These are phyloP conservation scores for Setophaga coronata DNA, from an alignment of 2,113 vertebrate genomes.

Conservation along the genomic window DNA sequence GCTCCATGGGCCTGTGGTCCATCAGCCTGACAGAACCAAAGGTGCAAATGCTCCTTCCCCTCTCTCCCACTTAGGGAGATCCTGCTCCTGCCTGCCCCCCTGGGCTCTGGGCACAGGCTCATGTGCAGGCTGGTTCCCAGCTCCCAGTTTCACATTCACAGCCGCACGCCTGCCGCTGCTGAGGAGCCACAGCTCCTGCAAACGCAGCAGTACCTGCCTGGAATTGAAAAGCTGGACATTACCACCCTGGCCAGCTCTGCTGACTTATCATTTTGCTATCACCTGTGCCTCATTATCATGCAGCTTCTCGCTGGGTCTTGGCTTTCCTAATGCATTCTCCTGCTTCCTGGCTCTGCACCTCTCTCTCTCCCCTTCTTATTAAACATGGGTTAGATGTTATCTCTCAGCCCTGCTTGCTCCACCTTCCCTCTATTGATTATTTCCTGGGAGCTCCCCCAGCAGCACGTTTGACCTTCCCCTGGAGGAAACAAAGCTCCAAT, in stretches of 20 bases:
- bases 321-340: not conserved
- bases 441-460: not conserved
- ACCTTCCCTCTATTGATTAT: not conserved
- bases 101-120: accelerated
- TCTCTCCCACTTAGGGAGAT: not conserved
- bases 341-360: not conserved
- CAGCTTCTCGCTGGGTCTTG: not conserved
- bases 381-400: slow-evolving; percentile 13
- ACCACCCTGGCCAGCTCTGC: slow-evolving; percentile 28
- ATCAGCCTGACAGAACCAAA: accelerated
- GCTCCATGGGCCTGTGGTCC: accelerated
- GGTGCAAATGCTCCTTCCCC: not conserved
- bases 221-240: slow-evolving; percentile 63
- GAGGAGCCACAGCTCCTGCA: slow-evolving; percentile 51
- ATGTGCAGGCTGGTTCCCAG: not conserved
- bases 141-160: not conserved
- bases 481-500: slow-evolving; percentile 7
- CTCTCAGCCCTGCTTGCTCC: not conserved
- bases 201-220: slow-evolving; percentile 67
- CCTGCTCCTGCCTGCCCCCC: accelerated
- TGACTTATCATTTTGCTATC: slow-evolving; percentile 47
- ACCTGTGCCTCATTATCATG: slow-evolving; percentile 34
- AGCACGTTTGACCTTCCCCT: not conserved
- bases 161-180: not conserved
- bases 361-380: slow-evolving; percentile 39